phyloP scores from a whole-genome alignment of 2,888 invertebrate genomes.

The Lasioglossum oenotherae region DNA sequence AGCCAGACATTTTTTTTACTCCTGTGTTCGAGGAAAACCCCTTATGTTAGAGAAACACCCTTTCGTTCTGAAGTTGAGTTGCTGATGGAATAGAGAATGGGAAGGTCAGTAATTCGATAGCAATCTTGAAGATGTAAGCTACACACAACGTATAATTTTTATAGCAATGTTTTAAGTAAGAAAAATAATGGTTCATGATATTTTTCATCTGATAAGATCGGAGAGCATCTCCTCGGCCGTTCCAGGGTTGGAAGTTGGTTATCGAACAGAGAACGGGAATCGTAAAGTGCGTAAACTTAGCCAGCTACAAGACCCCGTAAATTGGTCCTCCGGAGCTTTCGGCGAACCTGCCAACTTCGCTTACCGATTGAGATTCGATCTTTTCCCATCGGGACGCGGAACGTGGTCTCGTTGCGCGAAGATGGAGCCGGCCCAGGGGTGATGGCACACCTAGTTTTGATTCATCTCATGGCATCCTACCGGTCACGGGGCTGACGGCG shows the following conservation, averaged over 20 bases:
- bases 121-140: background rate
- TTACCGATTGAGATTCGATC: constrained; percentile 75
- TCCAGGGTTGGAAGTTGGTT: background rate
- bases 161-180: background rate
- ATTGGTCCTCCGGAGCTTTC: constrained; percentile 59
- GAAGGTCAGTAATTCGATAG: too few relatives aligned
- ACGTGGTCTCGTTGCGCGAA: constrained; percentile 68
- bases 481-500: constrained; percentile 82
- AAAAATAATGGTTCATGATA: too few relatives aligned
- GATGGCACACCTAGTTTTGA: constrained; percentile 81
- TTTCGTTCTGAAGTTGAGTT: too few relatives aligned
- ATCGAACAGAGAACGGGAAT: background rate
- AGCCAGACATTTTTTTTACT: background rate
- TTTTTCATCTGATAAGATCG: background rate
- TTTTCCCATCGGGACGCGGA: constrained; percentile 68
- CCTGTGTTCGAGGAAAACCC: background rate
- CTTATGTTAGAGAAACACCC: background rate
- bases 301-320: constrained; percentile 48
- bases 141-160: background rate
- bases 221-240: background rate
- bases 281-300: constrained; percentile 31
- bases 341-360: constrained; percentile 65
- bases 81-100: too few relatives aligned
- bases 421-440: constrained; percentile 73
- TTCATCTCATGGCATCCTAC: constrained; percentile 81